Conservation (phyloP, 2,113 vertebrate genomes). For the Chaetura pelagica region DNA sequence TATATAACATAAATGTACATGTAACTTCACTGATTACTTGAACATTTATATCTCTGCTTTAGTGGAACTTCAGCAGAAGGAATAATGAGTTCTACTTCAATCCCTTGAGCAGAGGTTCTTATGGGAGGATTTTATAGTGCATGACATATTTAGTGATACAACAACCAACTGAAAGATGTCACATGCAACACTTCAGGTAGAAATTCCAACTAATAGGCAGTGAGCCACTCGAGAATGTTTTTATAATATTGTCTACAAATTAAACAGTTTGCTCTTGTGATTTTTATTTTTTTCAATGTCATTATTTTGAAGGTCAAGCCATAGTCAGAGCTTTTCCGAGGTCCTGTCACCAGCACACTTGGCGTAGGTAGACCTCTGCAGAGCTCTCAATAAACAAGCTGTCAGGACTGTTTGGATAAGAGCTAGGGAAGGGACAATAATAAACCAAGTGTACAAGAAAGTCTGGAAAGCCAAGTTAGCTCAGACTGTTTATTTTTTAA, state of each 20-base stretch:
- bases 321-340: background rate
- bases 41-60: background rate
- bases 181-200: background rate
- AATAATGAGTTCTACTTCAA: background rate
- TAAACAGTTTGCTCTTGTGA: background rate
- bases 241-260: background rate
- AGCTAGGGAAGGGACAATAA: slow-evolving; percentile 43
- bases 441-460: slow-evolving; percentile 28
- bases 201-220: background rate
- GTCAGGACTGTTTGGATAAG: slow-evolving; percentile 71
- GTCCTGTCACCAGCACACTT: slow-evolving; percentile 44
- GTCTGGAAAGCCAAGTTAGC: slow-evolving; percentile 25
- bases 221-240: background rate
- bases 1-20: background rate
- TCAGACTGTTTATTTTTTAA: slow-evolving; percentile 33
- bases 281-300: background rate
- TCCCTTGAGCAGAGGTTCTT: background rate
- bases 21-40: background rate
- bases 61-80: background rate
- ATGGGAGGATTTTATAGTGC: background rate
- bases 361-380: slow-evolving; percentile 10
- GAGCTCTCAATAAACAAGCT: slow-evolving; percentile 59
- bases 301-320: background rate
- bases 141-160: background rate
- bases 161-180: background rate